These are phyloP conservation scores for Montipora capitata DNA, from an alignment of 92 coral and sea anemone species.

Conservation along the genomic window DNA sequence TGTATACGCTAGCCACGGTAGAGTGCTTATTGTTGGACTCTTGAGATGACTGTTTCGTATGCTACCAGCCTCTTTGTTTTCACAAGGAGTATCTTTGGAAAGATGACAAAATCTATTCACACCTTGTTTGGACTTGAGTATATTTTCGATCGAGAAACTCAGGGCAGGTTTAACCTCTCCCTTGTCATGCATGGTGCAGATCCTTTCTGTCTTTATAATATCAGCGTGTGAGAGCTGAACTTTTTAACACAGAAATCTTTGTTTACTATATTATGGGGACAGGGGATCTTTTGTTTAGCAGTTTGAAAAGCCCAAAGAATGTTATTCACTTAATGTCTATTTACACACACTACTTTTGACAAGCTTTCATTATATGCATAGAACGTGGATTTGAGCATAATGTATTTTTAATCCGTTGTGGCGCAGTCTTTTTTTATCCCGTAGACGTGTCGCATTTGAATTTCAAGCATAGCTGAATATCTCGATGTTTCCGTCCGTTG, in stretches of 20 bases:
- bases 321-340: constrained; percentile 84
- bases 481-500: background rate
- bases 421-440: background rate
- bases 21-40: background rate
- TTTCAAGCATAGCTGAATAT: constrained; percentile 5
- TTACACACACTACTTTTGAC: constrained; percentile 83
- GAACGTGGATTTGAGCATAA: constrained; percentile 64
- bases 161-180: constrained; percentile 55
- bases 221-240: constrained; percentile 6
- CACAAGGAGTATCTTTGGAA: background rate
- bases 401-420: constrained; percentile 49
- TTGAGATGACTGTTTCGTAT: background rate
- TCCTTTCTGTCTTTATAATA: background rate
- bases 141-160: constrained; percentile 92
- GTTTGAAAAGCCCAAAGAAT: constrained; percentile 72
- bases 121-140: constrained; percentile 53
- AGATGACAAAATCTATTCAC: background rate
- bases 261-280: constrained; percentile 41
- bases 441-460: constrained; percentile 4
- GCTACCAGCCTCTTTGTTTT: background rate
- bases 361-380: constrained; percentile 85
- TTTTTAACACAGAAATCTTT: constrained; percentile 2
- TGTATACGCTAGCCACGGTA: constrained; percentile 95
- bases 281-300: constrained; percentile 54
- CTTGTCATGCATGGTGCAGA: constrained; percentile 5